Percentiles rank a stretch among this genome's conserved stretches.
Conservation (phyloP, 2,888 invertebrate species). For the Tribolium freemani region DNA sequence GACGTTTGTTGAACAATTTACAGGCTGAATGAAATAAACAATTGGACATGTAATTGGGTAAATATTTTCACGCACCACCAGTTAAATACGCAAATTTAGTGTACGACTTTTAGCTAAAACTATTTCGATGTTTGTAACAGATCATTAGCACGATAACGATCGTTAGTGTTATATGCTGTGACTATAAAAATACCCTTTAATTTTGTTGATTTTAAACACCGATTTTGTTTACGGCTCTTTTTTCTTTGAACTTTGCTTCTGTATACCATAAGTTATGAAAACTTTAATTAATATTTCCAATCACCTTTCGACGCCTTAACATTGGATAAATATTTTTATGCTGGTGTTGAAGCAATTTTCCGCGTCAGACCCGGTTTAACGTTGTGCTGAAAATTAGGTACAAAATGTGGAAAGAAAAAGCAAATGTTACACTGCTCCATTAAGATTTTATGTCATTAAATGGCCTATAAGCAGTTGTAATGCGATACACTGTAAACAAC, state of each 20-base stretch:
- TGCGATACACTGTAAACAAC: conserved; percentile 20
- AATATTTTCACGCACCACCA: conserved; percentile 48
- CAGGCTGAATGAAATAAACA: conserved; percentile 48
- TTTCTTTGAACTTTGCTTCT: conserved; percentile 22
- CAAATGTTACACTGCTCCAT: not conserved
- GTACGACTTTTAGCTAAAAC: conserved; percentile 22
- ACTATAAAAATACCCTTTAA: conserved; percentile 33
- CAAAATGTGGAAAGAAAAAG: not conserved
- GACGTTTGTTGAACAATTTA: conserved; percentile 50
- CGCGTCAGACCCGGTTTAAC: not conserved
- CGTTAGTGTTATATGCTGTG: conserved; percentile 30
- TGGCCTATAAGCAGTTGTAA: conserved; percentile 5
- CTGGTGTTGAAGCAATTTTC: conserved; percentile 2
- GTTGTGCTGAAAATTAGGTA: not conserved
- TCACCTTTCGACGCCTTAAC: conserved; percentile 12
- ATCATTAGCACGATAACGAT: conserved; percentile 30
- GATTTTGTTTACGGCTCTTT: conserved; percentile 3
- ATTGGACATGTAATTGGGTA: conserved; percentile 42
- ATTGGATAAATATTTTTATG: not conserved
- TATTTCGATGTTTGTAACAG: conserved; percentile 32
- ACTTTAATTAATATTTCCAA: conserved; percentile 24
- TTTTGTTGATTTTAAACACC: conserved; percentile 20
- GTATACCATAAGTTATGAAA: conserved; percentile 20
- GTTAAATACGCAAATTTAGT: conserved; percentile 41
- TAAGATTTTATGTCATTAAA: conserved; percentile 15